Conservation (phyloP, 1,140 invertebrate species). For the Ruditapes philippinarum region DNA sequence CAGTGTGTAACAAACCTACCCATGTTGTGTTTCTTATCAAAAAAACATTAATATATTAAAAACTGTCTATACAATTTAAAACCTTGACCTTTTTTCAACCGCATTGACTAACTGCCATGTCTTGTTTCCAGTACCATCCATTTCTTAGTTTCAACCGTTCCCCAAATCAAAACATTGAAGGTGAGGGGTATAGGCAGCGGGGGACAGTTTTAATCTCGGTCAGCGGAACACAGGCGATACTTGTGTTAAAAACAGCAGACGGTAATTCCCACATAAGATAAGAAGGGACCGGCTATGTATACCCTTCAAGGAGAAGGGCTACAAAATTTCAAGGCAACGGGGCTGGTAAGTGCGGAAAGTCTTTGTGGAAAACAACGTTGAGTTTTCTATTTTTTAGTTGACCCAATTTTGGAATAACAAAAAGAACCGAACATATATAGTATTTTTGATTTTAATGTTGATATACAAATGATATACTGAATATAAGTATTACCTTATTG, state of each 20-base stretch:
- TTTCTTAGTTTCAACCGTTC: conserved; percentile 61
- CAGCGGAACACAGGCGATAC: conserved; percentile 53
- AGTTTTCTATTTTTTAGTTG: too few species aligned
- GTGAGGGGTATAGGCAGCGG: background rate
- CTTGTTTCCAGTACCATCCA: conserved; percentile 58
- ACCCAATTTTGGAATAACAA: too few species aligned
- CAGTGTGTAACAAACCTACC: too few species aligned
- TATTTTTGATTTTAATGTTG: too few species aligned
- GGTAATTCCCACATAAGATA: background rate
- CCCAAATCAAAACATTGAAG: conserved; percentile 66
- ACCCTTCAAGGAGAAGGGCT: conserved; percentile 33
- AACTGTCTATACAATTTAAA: too few species aligned
- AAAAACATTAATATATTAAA: too few species aligned
- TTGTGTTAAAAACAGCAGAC: background rate
- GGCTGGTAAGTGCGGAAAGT: conserved; percentile 95
- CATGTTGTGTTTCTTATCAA: too few species aligned
- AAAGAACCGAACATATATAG: too few species aligned
- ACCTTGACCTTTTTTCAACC: too few species aligned
- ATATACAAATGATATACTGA: too few species aligned
- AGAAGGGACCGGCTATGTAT: conserved; percentile 57
- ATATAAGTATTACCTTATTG: too few species aligned
- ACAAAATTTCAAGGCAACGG: conserved; percentile 23
- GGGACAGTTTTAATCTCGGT: background rate
- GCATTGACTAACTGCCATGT: conserved; percentile 62
- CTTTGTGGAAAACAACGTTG: conserved; percentile 96